A percentile compares a stretch with the other conserved stretches of the same genome.
phyloP scores from a whole-genome alignment of 2,888 invertebrate species.

The Xanthorhoe spadicearia region DNA sequence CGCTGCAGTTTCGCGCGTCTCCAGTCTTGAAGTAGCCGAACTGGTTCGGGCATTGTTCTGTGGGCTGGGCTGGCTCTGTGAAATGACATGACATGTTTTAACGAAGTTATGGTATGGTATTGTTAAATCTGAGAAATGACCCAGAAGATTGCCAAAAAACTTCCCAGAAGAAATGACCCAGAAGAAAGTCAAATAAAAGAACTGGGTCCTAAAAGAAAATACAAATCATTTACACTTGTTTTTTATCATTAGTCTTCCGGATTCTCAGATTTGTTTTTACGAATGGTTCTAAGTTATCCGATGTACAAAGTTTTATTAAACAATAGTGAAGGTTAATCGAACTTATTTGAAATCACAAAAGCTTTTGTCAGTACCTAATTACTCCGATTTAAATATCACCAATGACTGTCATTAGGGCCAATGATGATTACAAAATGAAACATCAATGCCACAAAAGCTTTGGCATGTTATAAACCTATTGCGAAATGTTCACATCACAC shows the following conservation, averaged over 20 bases:
- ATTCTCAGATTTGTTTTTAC: too few species aligned
- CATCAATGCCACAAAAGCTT: constrained; percentile 2
- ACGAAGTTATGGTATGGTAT: too few species aligned
- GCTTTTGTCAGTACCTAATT: constrained; percentile 20
- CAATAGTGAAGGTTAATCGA: background rate
- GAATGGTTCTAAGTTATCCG: too few species aligned
- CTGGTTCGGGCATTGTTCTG: constrained; percentile 92
- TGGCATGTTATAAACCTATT: constrained; percentile 6
- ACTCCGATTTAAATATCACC: constrained; percentile 10
- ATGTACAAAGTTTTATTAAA: too few species aligned
- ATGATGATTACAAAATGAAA: constrained; percentile 23
- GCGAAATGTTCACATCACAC: constrained; percentile 12
- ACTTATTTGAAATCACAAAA: constrained; percentile 3
- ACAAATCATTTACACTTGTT: too few species aligned
- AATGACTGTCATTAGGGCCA: constrained; percentile 26
- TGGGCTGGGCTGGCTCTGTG: constrained; percentile 88
- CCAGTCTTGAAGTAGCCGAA: constrained; percentile 92
- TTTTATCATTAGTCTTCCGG: too few species aligned
- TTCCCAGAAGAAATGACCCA: too few species aligned
- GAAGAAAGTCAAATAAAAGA: too few species aligned
- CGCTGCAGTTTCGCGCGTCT: constrained; percentile 86
- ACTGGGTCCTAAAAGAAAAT: too few species aligned
- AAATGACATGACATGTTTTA: background rate
- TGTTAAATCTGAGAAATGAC: too few species aligned
- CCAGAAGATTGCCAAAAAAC: too few species aligned